Evolutionary conservation across 2,113 vertebrate genomes (phyloP), one percentile per base, ranked within the genome.

Genomic region (Gallinago media): DNA sequence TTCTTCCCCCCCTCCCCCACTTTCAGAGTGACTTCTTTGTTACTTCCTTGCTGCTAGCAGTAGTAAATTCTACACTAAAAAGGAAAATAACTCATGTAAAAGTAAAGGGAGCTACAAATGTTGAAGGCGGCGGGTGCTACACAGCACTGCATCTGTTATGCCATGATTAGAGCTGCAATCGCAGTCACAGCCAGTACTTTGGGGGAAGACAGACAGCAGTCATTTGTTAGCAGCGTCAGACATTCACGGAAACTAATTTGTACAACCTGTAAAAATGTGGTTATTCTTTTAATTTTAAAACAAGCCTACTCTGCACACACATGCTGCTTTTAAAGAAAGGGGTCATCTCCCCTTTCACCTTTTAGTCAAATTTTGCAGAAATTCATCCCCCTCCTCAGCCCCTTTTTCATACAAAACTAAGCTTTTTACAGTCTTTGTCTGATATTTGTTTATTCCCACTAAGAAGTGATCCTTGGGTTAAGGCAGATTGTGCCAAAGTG

Each of bases 101-200:
- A 90, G 61, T 32, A 89, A 92, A 72, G 66, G 21, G 66, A 94
- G 90, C 70, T 74, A 38, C 91, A 73, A 44, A 71, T 49, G 58
- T 36, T 31, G 49, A 38, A 83, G 92, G 3, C n/a, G 72, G 88
- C 34, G 73, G 95, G 89, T 85, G 91, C 91, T 58, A 70, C 5
- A 66, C 72, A 90, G 93, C 91, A 49, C 79, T 62, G 85, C 85
- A 90, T 95, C 91, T 94, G 94, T 76, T 80, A 27, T 52, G 72
- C 94, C 79, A 66, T 70, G 92, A 94, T 95, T 94, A 95, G 95
- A 94, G 91, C 91, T 55, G 79, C 85, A 58, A 29, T 85, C 91
- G 42, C 92, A 86, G 71, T 22, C 90, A 36, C 82, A 19, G 92
- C 5, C 2, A 93, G 82, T 70, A 73, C 93, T 94, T 83, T 26